A percentile compares a stretch with the other conserved stretches of the same genome.
Evolutionary conservation across 1,140 invertebrate species (phyloP).

Genomic region (Aphelenchoides besseyi): DNA sequence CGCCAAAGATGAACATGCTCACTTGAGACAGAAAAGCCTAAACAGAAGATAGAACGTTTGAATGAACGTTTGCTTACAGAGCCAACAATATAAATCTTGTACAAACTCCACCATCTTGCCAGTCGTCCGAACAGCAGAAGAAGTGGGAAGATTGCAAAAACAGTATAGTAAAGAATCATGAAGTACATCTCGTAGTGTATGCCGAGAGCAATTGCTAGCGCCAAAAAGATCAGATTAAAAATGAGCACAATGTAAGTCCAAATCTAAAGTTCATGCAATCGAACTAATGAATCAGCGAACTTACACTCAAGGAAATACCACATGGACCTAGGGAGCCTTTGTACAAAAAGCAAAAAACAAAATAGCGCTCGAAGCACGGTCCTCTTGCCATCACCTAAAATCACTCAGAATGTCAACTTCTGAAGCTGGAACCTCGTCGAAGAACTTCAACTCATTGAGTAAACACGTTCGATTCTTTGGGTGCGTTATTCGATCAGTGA

Average conservation of each 20-base stretch:
- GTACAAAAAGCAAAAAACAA: background rate
- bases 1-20: background rate
- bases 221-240: background rate
- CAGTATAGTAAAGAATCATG: background rate
- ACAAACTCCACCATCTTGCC: background rate
- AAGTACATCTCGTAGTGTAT: background rate
- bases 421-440: no score
- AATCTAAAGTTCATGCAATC: background rate
- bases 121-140: background rate
- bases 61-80: constrained; percentile 1
- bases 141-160: background rate
- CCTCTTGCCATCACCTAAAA: no score
- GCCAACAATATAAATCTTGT: background rate
- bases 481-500: no score
- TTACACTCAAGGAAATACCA: background rate
- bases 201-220: background rate
- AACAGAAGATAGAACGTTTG: background rate
- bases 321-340: background rate
- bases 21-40: background rate
- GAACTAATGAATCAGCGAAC: background rate
- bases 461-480: no score
- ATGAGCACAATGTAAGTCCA: background rate
- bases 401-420: no score
- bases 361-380: background rate
- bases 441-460: no score